A percentile compares a stretch with the other conserved stretches of the same genome.
Conservation (phyloP, 30 jellyfish, hydroid and myxozoan genomes). For the Hydractinia symbiolongicarpus region DNA sequence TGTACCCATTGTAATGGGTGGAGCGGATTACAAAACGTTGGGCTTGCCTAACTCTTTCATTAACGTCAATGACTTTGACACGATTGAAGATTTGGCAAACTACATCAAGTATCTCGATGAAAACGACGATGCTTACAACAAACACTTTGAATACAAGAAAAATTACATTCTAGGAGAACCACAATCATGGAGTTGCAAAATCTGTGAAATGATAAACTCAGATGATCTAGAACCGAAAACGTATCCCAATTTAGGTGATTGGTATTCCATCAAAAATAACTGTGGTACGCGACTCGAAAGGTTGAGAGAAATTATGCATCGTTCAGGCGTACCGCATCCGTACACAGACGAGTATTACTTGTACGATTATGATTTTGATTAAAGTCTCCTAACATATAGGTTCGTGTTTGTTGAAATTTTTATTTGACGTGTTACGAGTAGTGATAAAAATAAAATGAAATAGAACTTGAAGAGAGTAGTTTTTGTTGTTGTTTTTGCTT, state of each 20-base stretch:
- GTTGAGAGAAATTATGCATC: slow-evolving; percentile 32
- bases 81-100: slow-evolving; percentile 57
- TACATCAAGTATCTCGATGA: slow-evolving; percentile 57
- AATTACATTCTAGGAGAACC: slow-evolving; percentile 54
- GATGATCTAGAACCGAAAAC: slow-evolving; percentile 23
- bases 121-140: slow-evolving; percentile 69
- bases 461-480: no score
- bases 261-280: slow-evolving; percentile 60
- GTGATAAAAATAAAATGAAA: no score
- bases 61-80: slow-evolving; percentile 53
- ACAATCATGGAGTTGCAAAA: slow-evolving; percentile 81
- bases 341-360: slow-evolving; percentile 42
- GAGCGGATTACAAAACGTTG: slow-evolving; percentile 53
- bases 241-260: slow-evolving; percentile 47
- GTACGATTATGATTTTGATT: slow-evolving; percentile 26
- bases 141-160: slow-evolving; percentile 57
- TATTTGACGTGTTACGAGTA: no score
- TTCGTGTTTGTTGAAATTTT: no score
- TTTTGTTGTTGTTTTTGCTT: no score
- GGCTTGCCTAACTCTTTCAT: slow-evolving; percentile 62
- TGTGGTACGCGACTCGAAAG: slow-evolving; percentile 47
- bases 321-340: slow-evolving; percentile 62
- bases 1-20: slow-evolving; percentile 89
- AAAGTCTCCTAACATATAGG: neutral
- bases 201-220: slow-evolving; percentile 55